Evolutionary conservation across 2,113 vertebrate species (phyloP).

Genomic region (Opisthocomus hoazin): DNA sequence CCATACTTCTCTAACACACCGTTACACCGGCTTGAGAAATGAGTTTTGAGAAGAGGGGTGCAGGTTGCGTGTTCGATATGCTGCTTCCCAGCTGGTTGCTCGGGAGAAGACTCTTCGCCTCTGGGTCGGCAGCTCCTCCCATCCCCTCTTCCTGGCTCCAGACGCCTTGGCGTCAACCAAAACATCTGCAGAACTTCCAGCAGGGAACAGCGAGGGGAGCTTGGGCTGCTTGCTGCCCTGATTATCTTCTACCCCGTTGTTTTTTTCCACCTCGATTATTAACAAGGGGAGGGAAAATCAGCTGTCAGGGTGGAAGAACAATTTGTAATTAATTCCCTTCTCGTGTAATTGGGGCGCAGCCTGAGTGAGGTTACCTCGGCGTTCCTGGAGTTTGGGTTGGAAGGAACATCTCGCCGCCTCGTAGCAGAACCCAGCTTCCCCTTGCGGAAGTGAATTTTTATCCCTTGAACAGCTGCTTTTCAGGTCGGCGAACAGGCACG

Average conservation of each 20-base stretch:
- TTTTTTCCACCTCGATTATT: not conserved
- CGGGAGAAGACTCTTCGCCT: not conserved
- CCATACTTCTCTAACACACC: fast-evolving
- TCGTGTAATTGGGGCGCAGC: not conserved
- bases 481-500: fast-evolving
- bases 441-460: too few species aligned
- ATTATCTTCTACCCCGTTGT: not conserved
- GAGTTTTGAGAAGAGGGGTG: not conserved
- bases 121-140: fast-evolving
- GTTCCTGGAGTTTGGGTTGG: not conserved
- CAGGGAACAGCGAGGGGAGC: not conserved
- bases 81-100: not conserved
- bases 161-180: fast-evolving
- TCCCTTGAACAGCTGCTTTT: not conserved
- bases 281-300: not conserved
- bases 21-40: fast-evolving
- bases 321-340: not conserved
- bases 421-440: not conserved
- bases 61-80: not conserved
- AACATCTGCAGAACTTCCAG: not conserved
- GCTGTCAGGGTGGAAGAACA: not conserved
- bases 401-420: not conserved
- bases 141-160: fast-evolving
- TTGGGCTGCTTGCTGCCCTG: not conserved
- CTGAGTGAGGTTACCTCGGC: fast-evolving